Evolutionary conservation across 1,140 invertebrate species (phyloP).

Genomic region (Venustaconcha ellipsiformis): DNA sequence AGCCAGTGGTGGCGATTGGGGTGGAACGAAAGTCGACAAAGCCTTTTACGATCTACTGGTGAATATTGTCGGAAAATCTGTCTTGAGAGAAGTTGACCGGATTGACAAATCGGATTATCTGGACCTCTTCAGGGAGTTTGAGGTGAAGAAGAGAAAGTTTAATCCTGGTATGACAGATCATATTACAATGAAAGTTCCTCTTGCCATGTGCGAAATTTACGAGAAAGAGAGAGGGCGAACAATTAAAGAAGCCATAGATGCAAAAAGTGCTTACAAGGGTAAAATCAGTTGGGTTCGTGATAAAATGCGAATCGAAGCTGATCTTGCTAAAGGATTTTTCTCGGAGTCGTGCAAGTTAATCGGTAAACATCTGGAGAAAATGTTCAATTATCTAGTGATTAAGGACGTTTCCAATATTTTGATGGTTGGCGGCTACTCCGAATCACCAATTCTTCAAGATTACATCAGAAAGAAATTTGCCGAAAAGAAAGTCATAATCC

Average conservation of each 20-base stretch:
- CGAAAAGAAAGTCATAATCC: slow-evolving; percentile 1
- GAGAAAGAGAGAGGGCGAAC: not conserved
- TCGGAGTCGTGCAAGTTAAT: not conserved
- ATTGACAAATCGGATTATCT: slow-evolving; percentile 12
- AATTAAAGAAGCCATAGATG: slow-evolving; percentile 15
- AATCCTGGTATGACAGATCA: slow-evolving; percentile 1
- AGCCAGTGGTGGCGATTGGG: slow-evolving; percentile 7
- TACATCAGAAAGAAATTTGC: not conserved
- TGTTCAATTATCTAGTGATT: not conserved
- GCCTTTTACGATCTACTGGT: slow-evolving; percentile 18
- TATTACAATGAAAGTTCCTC: slow-evolving; percentile 14
- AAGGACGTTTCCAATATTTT: slow-evolving; percentile 5
- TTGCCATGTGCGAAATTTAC: slow-evolving; percentile 11
- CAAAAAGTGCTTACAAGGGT: not conserved
- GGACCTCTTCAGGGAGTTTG: slow-evolving; percentile 32
- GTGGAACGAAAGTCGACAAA: not conserved
- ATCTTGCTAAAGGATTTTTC: not conserved
- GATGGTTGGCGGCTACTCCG: slow-evolving; percentile 24
- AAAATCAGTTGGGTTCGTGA: not conserved
- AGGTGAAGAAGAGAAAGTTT: slow-evolving; percentile 28
- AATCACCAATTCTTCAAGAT: slow-evolving; percentile 11
- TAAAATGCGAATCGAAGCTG: slow-evolving; percentile 13
- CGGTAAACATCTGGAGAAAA: slow-evolving; percentile 1
- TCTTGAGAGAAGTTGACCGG: slow-evolving; percentile 16
- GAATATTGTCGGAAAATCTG: slow-evolving; percentile 21